A percentile compares a stretch with the other conserved stretches of the same genome.
Conservation (phyloP, 2,797 vertebrate genomes). For the Manis crassicaudata region DNA sequence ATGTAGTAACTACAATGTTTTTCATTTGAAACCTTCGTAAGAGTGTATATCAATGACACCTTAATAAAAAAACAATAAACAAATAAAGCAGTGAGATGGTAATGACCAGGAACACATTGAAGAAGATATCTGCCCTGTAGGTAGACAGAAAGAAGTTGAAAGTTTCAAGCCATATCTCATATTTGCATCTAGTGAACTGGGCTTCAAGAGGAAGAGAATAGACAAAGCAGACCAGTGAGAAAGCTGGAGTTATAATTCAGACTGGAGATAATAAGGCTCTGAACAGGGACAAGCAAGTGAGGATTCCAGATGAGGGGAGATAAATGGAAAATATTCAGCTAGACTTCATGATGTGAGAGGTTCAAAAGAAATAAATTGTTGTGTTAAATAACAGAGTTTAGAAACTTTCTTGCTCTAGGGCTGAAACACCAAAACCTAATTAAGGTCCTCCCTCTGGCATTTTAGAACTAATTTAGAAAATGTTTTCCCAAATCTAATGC, state of each 20-base stretch:
- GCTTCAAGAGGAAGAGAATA: background rate
- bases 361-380: background rate
- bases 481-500: background rate
- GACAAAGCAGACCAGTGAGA: background rate
- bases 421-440: slow-evolving; percentile 4
- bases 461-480: slow-evolving; percentile 33
- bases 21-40: too few relatives aligned
- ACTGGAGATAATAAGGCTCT: background rate
- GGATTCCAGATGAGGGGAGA: background rate
- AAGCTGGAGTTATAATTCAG: background rate
- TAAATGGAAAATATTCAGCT: background rate
- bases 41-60: too few relatives aligned
- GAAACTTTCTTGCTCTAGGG: slow-evolving; percentile 3
- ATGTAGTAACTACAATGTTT: too few relatives aligned
- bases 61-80: too few relatives aligned
- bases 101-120: background rate
- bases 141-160: background rate
- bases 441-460: background rate
- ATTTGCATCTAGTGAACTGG: background rate
- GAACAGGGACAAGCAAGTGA: background rate
- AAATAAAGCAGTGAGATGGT: background rate
- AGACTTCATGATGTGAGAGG: background rate
- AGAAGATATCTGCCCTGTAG: background rate
- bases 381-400: slow-evolving; percentile 30
- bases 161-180: background rate